These are phyloP conservation scores for Phainopepla nitens DNA, from an alignment of 2,113 vertebrate genomes.

Conservation along the genomic window DNA sequence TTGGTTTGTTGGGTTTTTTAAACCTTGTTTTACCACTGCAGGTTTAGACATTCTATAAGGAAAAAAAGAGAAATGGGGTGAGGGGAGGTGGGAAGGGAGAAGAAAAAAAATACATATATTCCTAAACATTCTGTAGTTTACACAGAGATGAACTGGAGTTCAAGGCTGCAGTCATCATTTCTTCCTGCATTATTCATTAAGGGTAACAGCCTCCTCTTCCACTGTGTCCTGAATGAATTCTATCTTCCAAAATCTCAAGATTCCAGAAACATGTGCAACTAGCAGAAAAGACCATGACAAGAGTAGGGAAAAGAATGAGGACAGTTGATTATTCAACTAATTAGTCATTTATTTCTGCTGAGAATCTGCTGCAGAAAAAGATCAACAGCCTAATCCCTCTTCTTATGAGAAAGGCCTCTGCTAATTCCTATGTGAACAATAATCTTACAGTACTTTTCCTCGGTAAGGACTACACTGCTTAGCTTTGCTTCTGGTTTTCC, in stretches of 20 bases:
- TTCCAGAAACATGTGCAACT: not conserved
- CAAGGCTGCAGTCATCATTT: not conserved
- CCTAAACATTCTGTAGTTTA: not conserved
- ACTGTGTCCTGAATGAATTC: not conserved
- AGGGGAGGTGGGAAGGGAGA: accelerated
- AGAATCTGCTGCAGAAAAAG: not conserved
- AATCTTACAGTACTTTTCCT: not conserved
- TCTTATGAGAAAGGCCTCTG: not conserved
- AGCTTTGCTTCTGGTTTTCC: not conserved
- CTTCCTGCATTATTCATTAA: not conserved
- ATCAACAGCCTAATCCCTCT: not conserved
- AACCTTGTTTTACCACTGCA: not conserved
- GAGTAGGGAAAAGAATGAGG: not conserved
- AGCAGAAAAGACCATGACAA: not conserved
- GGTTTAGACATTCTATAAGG: not conserved
- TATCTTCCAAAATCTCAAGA: not conserved
- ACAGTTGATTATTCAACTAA: not conserved
- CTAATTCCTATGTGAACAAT: not conserved
- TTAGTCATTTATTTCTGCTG: not conserved
- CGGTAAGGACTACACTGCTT: not conserved
- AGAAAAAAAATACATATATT: not conserved
- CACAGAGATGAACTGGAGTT: not conserved
- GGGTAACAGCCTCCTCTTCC: not conserved
- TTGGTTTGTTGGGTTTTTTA: not conserved
- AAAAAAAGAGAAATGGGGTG: accelerated